Percentiles rank a stretch among this genome's conserved stretches.
Evolutionary conservation across 2,113 vertebrate genomes (phyloP).

Genomic region (Perca schrenkii): DNA sequence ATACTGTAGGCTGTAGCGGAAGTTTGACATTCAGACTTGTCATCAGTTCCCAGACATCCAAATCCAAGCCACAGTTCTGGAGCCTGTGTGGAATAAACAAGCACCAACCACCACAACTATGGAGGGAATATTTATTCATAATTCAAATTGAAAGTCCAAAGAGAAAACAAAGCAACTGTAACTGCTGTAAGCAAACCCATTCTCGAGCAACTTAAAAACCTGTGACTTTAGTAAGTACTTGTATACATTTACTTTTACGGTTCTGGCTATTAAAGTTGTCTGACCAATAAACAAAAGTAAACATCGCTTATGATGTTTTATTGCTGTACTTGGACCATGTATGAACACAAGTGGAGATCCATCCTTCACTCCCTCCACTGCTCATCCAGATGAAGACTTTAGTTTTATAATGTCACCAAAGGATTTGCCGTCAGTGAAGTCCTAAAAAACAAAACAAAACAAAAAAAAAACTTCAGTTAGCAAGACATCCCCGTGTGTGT

Average conservation of each 20-base stretch:
- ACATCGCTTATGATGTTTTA: no score
- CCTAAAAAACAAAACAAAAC: neutral
- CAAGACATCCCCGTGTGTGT: neutral
- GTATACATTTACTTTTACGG: no score
- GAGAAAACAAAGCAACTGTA: neutral
- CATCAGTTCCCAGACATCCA: neutral
- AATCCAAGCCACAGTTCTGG: neutral
- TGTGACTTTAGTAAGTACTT: no score
- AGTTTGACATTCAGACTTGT: neutral
- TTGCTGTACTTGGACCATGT: neutral
- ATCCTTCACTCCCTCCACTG: neutral
- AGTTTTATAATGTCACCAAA: neutral
- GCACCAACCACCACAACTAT: neutral
- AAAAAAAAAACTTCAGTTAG: neutral
- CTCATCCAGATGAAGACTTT: neutral
- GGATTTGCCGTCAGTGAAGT: neutral
- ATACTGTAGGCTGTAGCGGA: neutral
- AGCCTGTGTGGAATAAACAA: neutral
- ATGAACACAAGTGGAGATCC: neutral
- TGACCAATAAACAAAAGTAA: no score
- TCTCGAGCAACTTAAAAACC: no score
- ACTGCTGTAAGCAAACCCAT: no score
- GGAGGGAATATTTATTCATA: no score
- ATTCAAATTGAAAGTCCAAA: no score
- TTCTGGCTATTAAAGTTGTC: no score